Conservation (phyloP, 2,113 vertebrate species). For the Pelecanoides urinatrix region DNA sequence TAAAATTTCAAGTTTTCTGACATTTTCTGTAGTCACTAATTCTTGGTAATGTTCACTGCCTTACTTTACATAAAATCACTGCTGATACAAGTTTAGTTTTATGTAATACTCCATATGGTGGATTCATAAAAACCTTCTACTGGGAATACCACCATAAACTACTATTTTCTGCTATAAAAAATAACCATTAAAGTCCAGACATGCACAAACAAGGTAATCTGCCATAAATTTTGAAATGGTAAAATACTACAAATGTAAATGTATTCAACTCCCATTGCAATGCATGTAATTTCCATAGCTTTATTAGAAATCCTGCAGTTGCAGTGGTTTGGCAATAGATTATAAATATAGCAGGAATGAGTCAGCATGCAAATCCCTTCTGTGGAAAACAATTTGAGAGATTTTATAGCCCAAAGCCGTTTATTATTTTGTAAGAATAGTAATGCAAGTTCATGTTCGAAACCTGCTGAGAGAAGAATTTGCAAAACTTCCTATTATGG, state of each 20-base stretch:
- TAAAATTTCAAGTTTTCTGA: slow-evolving; percentile 18
- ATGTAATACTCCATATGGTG: slow-evolving; percentile 78
- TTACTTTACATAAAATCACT: slow-evolving; percentile 69
- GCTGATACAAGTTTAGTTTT: slow-evolving; percentile 69
- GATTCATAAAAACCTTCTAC: slow-evolving; percentile 77
- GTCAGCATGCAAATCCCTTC: slow-evolving; percentile 82
- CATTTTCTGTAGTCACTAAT: slow-evolving; percentile 65
- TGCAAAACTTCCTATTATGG: slow-evolving; percentile 65
- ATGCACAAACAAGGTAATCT: slow-evolving; percentile 84
- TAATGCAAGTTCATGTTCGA: slow-evolving; percentile 76
- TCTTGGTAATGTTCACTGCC: slow-evolving; percentile 64
- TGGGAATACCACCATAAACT: slow-evolving; percentile 80
- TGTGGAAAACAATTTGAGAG: slow-evolving; percentile 74
- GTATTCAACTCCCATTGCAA: slow-evolving; percentile 76
- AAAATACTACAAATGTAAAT: slow-evolving; percentile 80
- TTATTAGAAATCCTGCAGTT: slow-evolving; percentile 79
- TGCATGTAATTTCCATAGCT: slow-evolving; percentile 78
- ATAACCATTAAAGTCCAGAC: slow-evolving; percentile 78
- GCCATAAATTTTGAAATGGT: slow-evolving; percentile 81
- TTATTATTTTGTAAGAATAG: slow-evolving; percentile 78
- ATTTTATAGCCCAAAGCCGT: slow-evolving; percentile 79
- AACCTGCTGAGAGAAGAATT: slow-evolving; percentile 75
- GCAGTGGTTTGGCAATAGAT: slow-evolving; percentile 67
- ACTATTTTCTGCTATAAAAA: slow-evolving; percentile 82
- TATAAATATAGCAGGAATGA: slow-evolving; percentile 81